Base-by-base conservation (phyloP, 2,888 invertebrate genomes). In the Nemotelus pantherinus region DNA sequence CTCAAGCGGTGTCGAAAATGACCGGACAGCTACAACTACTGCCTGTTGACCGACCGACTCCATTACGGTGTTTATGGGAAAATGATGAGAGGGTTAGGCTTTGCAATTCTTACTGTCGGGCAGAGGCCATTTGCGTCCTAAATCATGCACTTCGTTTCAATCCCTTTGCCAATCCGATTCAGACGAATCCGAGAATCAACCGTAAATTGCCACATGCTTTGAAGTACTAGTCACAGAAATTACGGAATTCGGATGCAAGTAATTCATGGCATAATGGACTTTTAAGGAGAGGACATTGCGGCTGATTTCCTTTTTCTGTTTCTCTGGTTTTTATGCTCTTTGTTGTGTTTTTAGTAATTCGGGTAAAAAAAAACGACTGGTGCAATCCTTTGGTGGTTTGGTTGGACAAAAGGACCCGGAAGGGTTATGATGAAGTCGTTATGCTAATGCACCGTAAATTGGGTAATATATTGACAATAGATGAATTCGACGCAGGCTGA, bases 41-140 rank as follows among this genome's bases (percentile, higher is more conserved):
- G 48, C 63, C 47, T 63, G 74, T 60, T 74, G 74, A 60, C 74
- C 74, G 63, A 43, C 74, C 63, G 63, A 63, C 74, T 71, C 74
- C 74, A 74, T 74, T 74, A 74, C 60, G 9, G 48, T 63, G n/a
- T 60, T 74, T 74, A 74, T 74, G 74, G 74, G 63, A 58, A 60
- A 74, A 60, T 74, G 60, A 63, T 74, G 63, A 45, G 50, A 47
- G 63, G 74, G 74, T 57, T 58, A 57, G 72, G 47, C 39, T 47
- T 57, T 58, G 45, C 68, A 50, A n/a, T 74, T 9, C 63, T 48
- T 74, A 6, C 1, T n/a, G 47, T 10, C 41, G 50, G 63, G 63
- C 6, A 6, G 47, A 74, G 74, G 74, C 74, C 63, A 60, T 74
- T 74, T 74, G 48, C 47, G 60, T 50, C 4, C 41, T 9, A 5